Evolutionary conservation across 2,113 vertebrate genomes (phyloP).

Genomic region (Indicator maculatus): DNA sequence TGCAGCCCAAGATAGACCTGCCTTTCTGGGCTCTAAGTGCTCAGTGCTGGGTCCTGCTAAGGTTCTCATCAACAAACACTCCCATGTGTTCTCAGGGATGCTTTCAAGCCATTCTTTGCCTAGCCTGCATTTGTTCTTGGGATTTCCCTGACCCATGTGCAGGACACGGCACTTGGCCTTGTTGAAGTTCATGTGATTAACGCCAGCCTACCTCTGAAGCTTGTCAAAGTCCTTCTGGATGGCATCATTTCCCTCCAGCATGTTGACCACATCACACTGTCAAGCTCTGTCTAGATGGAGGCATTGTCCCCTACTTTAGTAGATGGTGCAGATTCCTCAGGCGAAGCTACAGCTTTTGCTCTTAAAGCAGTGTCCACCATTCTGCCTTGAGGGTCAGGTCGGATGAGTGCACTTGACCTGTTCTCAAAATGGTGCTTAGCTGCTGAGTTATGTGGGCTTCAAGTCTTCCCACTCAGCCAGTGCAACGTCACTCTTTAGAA

Average conservation of each 20-base stretch:
- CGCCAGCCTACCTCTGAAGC: neutral
- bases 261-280: neutral
- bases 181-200: neutral
- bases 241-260: neutral
- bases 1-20: neutral
- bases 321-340: neutral
- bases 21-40: too few relatives aligned
- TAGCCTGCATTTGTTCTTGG: neutral
- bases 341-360: neutral
- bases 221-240: neutral
- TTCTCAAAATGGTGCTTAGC: neutral
- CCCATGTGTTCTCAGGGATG: neutral
- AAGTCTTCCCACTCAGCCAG: neutral
- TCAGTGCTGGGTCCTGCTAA: neutral
- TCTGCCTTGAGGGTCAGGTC: neutral
- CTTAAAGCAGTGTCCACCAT: neutral
- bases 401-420: neutral
- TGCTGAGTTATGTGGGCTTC: neutral
- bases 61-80: neutral
- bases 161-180: neutral
- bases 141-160: neutral
- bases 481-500: neutral
- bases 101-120: neutral
- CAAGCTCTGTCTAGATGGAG: neutral
- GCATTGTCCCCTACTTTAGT: neutral